These are phyloP conservation scores for Dicranocentrus wangi DNA, from an alignment of 2,888 invertebrate genomes.

Conservation along the genomic window DNA sequence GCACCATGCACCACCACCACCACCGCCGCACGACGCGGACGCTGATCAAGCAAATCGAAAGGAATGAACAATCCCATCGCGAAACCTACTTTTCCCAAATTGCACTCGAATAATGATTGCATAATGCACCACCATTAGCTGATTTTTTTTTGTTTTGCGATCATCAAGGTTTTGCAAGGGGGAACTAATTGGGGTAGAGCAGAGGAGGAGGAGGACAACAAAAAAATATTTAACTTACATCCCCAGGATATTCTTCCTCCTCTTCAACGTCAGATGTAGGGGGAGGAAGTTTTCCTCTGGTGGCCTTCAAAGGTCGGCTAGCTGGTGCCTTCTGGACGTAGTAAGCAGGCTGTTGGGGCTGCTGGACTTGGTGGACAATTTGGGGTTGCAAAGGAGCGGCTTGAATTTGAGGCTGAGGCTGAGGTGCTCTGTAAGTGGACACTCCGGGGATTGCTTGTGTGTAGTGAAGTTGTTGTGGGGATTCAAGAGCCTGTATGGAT, in stretches of 20 bases:
- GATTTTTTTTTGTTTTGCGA: neutral
- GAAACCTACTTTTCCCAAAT: conserved; percentile 12
- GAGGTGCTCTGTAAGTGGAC: conserved; percentile 41
- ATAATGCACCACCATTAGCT: neutral
- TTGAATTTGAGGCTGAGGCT: neutral
- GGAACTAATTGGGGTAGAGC: no score
- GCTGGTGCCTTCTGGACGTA: conserved; percentile 62
- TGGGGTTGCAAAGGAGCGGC: neutral
- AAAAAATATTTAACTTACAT: no score
- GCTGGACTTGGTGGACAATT: conserved; percentile 21
- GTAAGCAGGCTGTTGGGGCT: conserved; percentile 60
- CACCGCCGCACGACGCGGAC: neutral
- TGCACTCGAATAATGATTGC: neutral
- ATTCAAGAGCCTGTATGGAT: conserved; percentile 4
- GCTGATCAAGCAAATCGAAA: conserved; percentile 25
- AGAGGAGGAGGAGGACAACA: no score
- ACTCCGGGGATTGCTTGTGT: conserved; percentile 47
- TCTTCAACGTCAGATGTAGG: conserved; percentile 44
- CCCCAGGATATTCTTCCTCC: conserved; percentile 69
- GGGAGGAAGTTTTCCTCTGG: conserved; percentile 1
- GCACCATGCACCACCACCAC: neutral
- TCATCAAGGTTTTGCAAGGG: neutral
- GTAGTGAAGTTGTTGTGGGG: conserved; percentile 16
- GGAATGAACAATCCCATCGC: conserved; percentile 8
- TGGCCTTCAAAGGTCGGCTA: conserved; percentile 34